These are phyloP conservation scores for Amphiura filiformis DNA, from an alignment of 35 echinoderm and acorn worm species.

Conservation along the genomic window DNA sequence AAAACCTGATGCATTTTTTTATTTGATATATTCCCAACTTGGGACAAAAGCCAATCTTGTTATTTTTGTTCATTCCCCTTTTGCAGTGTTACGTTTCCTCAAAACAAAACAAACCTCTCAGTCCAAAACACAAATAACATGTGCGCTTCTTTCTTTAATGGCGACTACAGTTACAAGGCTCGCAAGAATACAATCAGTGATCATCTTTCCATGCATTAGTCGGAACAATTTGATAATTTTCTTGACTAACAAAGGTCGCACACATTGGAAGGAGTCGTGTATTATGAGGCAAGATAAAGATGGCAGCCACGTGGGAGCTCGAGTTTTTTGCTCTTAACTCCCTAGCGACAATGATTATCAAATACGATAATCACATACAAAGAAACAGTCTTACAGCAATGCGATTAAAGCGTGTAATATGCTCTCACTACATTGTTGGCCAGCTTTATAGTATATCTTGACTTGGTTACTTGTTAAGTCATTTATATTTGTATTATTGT, in stretches of 20 bases:
- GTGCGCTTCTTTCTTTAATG: no score
- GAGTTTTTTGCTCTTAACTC: background rate
- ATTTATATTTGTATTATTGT: background rate
- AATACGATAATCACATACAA: constrained; percentile 1
- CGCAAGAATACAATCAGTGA: background rate
- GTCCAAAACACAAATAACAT: no score
- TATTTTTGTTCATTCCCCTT: no score
- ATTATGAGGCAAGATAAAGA: background rate
- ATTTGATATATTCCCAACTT: background rate
- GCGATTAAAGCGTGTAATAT: background rate
- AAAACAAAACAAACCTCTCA: no score
- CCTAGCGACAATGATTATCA: background rate
- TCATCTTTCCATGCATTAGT: constrained; percentile 7
- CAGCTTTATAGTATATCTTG: no score
- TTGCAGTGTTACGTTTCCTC: no score
- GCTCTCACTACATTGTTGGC: no score
- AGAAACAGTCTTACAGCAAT: background rate
- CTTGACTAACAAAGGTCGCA: background rate
- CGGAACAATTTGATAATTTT: background rate
- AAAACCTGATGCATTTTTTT: no score
- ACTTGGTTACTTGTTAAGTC: background rate
- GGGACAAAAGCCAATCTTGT: background rate
- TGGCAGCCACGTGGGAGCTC: background rate
- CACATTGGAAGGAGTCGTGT: background rate
- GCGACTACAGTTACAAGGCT: no score